Percentiles rank a stretch among this genome's conserved stretches.
phyloP scores from a whole-genome alignment of 53 echinoderm and acorn worm species.

The Paracentrotus lividus region DNA sequence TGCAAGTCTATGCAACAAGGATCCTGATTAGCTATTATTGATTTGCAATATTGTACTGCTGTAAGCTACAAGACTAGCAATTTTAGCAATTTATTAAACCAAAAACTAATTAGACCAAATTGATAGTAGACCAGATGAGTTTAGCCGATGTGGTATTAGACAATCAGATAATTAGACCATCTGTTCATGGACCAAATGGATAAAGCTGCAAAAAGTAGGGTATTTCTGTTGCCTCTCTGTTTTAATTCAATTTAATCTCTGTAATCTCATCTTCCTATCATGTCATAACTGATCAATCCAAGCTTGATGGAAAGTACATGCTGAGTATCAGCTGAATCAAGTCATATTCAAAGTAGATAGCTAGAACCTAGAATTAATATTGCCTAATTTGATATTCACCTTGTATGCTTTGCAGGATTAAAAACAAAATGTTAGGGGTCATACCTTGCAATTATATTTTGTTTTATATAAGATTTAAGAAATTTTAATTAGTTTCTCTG shows the following conservation, averaged over 20 bases:
- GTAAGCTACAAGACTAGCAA: too few species aligned
- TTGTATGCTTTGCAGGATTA: not conserved
- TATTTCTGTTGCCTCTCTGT: not conserved
- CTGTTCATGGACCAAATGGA: too few species aligned
- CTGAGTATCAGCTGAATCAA: not conserved
- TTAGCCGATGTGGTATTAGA: too few species aligned
- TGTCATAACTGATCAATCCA: slow-evolving; percentile 12
- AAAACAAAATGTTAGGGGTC: not conserved
- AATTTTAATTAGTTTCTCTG: not conserved
- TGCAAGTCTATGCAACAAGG: too few species aligned
- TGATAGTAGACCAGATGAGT: too few species aligned
- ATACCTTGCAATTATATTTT: not conserved
- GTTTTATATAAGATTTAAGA: not conserved
- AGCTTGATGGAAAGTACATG: not conserved
- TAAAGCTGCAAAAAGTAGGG: too few species aligned
- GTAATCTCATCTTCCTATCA: slow-evolving; percentile 39
- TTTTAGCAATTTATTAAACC: too few species aligned
- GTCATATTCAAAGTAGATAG: not conserved
- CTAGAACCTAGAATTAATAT: not conserved
- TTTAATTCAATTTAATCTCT: slow-evolving; percentile 27
- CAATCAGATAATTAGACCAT: too few species aligned
- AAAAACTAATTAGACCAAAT: too few species aligned
- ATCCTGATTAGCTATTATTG: too few species aligned
- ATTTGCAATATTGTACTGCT: too few species aligned
- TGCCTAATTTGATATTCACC: not conserved